These are phyloP conservation scores for Noctuana brunneofusca DNA, from an alignment of 2,888 invertebrate genomes.

Conservation along the genomic window DNA sequence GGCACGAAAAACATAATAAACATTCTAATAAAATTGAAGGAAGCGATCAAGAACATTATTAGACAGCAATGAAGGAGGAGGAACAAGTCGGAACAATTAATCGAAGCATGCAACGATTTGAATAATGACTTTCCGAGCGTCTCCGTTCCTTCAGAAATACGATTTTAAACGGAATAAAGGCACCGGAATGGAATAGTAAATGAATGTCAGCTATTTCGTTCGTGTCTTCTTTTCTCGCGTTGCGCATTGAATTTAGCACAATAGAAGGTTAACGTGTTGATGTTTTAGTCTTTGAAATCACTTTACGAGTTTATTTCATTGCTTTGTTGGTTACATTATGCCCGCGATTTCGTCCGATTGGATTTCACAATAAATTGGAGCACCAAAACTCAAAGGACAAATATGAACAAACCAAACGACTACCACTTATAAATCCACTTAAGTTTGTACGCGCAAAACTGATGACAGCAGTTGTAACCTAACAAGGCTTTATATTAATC, in stretches of 20 bases:
- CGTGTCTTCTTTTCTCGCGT: slow-evolving; percentile 3
- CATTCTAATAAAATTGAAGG: slow-evolving; percentile 8
- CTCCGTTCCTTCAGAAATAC: slow-evolving; percentile 15
- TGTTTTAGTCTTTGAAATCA: neutral
- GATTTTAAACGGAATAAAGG: slow-evolving; percentile 29
- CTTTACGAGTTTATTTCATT: neutral
- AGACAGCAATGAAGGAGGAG: slow-evolving; percentile 12
- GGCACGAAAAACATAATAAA: slow-evolving; percentile 2
- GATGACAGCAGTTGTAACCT: neutral
- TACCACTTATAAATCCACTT: neutral
- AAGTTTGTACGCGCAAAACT: neutral
- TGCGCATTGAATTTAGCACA: slow-evolving; percentile 5
- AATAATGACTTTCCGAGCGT: slow-evolving; percentile 24
- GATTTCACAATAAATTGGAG: no score
- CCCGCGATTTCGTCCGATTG: no score
- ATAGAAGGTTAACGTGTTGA: slow-evolving; percentile 9
- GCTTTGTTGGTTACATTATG: no score
- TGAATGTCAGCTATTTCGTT: slow-evolving; percentile 16
- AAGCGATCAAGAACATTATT: slow-evolving; percentile 20
- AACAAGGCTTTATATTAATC: slow-evolving; percentile 4
- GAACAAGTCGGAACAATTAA: slow-evolving; percentile 29
- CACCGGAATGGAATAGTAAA: slow-evolving; percentile 25
- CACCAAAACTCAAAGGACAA: neutral
- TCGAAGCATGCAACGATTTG: slow-evolving; percentile 32
- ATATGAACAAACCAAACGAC: neutral